Base-by-base conservation (phyloP, 2,888 invertebrate genomes). In the Digitonthophagus gazella region DNA sequence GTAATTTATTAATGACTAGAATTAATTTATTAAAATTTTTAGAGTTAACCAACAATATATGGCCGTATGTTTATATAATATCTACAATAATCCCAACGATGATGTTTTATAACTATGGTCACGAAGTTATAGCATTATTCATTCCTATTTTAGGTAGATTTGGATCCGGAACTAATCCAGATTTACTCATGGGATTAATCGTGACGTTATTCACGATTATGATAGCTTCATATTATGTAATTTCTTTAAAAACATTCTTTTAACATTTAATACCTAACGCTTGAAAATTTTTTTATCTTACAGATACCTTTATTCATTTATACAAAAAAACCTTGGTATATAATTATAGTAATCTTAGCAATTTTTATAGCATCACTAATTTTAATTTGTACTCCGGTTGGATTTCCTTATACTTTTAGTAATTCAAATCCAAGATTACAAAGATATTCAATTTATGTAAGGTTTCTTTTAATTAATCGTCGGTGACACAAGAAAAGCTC, bases 121-220 rank as follows among this genome's bases (percentile, higher is more conserved):
- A 77, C 15, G 71, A 71, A 15, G 72, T 75, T 3, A 68, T 80
- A 4, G 72, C 79, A 11, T 74, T 84, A 65, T 67, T 67, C 18
- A 64, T 67, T 15, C 85, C 85, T 28, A 81, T 85, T 14, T 79
- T 82, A 67, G 85, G 84, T 11, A 76, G 85, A 71, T 80, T 84
- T 5, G 85, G 85, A 15, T 81, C 82, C 2, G 75, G 79, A 44
- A 82, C 80, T 72, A 85, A 85, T 76, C 83, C 84, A 0, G 85
- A 85, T 72, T 71, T 84, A n/a, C 77, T 83, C 66, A 81, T 85
- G 65, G 84, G 83, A 14, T 72, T 82, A 15, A 74, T 84, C 58
- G 78, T 80, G 20, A 75, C 79, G 18, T 72, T 81, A 0, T 75
- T 83, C 44, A 82, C 84, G 0, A 77, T 85, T 67, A 77, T 83